Conservation (phyloP, 2,797 vertebrate species). For the Phalloptychus januarius region DNA sequence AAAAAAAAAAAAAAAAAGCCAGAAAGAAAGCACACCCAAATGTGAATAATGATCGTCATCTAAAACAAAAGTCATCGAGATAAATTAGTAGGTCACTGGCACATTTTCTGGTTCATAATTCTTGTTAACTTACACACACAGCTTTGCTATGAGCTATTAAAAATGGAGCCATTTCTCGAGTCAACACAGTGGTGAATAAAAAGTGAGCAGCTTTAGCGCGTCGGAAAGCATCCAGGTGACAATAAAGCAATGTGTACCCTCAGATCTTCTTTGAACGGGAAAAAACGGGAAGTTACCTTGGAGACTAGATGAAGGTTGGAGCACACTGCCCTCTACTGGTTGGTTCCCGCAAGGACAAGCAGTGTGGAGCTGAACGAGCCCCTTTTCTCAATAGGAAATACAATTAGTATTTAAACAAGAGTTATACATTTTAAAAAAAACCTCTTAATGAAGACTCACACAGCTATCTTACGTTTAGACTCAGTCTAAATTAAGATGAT, state of each 20-base stretch:
- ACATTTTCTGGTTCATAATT: constrained; percentile 19
- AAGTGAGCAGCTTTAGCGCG: constrained; percentile 23
- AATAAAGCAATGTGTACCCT: constrained; percentile 7
- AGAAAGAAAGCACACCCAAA: neutral
- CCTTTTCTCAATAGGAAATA: constrained; percentile 37
- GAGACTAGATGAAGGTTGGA: constrained; percentile 13
- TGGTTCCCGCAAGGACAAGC: constrained; percentile 22
- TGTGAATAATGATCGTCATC: neutral
- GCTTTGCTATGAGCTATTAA: constrained; percentile 14
- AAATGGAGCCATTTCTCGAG: constrained; percentile 6
- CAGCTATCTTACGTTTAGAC: constrained; percentile 44
- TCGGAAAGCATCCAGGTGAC: neutral
- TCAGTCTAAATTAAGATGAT: constrained; percentile 37
- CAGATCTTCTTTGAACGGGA: neutral
- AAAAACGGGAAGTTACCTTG: neutral
- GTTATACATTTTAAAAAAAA: constrained; percentile 35
- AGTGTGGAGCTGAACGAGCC: constrained; percentile 10
- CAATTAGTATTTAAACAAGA: constrained; percentile 53
- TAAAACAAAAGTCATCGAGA: constrained; percentile 11
- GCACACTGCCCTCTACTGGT: constrained; percentile 65
- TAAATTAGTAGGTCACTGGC: constrained; percentile 23
- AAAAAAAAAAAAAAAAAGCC: constrained; percentile 6
- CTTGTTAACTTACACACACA: constrained; percentile 53
- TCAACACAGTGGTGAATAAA: constrained; percentile 25
- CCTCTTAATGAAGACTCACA: constrained; percentile 28